A percentile compares a stretch with the other conserved stretches of the same genome.
Conservation (phyloP, 2,888 invertebrate species). For the Ennomos quercinarius region DNA sequence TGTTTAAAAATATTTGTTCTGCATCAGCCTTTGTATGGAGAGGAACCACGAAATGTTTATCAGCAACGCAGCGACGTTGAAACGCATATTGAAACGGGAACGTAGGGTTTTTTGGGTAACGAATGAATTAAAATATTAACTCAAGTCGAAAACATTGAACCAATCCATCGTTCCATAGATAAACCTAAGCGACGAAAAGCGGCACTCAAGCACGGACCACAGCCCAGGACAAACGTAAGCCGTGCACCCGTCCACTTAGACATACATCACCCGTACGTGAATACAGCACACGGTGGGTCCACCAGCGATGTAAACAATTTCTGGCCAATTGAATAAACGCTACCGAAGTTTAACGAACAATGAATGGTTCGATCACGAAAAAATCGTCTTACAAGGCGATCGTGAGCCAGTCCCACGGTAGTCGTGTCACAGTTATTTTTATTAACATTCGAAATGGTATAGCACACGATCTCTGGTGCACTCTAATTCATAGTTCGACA, state of each 20-base stretch:
- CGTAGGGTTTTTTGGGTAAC: no score
- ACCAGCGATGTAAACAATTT: conserved; percentile 70
- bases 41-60: no score
- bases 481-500: conserved; percentile 8
- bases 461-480: conserved; percentile 11
- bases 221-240: conserved; percentile 24
- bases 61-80: no score
- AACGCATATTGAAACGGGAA: no score
- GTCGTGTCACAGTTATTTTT: conserved; percentile 64
- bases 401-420: conserved; percentile 73
- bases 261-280: conserved; percentile 54
- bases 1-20: no score
- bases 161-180: background rate
- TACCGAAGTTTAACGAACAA: conserved; percentile 66
- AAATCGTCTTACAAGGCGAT: conserved; percentile 81
- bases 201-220: conserved; percentile 16
- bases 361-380: conserved; percentile 83
- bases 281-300: conserved; percentile 53
- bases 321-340: conserved; percentile 77
- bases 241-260: conserved; percentile 23
- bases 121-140: no score
- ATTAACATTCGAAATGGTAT: conserved; percentile 25
- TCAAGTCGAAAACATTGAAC: background rate
- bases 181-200: conserved; percentile 9
- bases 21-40: no score